Evolutionary conservation across 2,797 vertebrate genomes (phyloP), one percentile per base, ranked within the genome.

Genomic region (Crax fasciolata): DNA sequence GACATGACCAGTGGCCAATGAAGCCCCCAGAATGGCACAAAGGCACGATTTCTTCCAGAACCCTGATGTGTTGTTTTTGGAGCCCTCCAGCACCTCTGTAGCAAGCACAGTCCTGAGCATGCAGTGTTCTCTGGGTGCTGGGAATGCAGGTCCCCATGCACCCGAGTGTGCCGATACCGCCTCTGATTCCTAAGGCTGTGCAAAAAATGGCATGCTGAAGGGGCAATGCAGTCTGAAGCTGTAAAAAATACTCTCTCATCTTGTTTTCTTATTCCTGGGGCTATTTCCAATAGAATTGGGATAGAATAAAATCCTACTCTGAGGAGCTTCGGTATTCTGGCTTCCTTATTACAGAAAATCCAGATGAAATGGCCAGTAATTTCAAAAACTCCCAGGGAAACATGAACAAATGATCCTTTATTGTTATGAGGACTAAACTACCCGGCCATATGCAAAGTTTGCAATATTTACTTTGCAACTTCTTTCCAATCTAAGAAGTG

Each of bases 111-210:
- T 3, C 72, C 62, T n/a, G 9, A 9, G 70, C 24, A 44, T 3
- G 0, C n/a, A 3, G n/a, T 3, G 44, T 7, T 62, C 44, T 16
- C 10, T 63, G 32, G 19, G 59, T 3, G 38, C 80, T 76, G 74
- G 85, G 84, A 49, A 30, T 18, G 65, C 66, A 38, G 55, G 28
- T 59, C 62, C 87, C 87, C 14, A 49, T 13, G 49, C 39, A 4
- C 67, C 18, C 39, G 1, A 46, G 46, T 21, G 72, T 2, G 71
- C 54, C 2, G 0, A 1, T 48, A 16, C 3, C 2, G 11, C 13
- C 23, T 6, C 41, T 0, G 35, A 24, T 9, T 73, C 81, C 87
- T 44, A 10, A 32, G 54, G 27, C 58, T 88, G 2, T 9, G 21
- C 77, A 86, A 48, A 44, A 74, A 44, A 35, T 18, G 65, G 41